Evolutionary conservation across 2,888 invertebrate species (phyloP), one percentile per base, ranked within the genome.

Genomic region (Ectemnius cavifrons): DNA sequence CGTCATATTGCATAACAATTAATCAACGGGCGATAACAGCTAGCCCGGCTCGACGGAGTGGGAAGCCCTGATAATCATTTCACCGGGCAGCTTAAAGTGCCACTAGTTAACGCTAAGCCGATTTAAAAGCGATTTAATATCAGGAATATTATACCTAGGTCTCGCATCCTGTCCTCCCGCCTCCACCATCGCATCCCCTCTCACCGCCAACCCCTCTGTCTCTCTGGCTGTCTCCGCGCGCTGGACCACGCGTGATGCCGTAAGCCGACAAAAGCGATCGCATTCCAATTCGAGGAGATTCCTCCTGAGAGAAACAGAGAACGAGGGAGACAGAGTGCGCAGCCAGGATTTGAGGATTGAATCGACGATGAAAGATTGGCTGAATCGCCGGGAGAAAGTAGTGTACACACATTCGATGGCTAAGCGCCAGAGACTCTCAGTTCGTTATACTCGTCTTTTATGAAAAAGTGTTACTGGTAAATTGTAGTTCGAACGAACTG

Each of bases 1-100:
- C 90, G 90, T 91, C 91, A 91, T 91, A 91, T 91, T 91, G 91
- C 91, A 91, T 91, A 91, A 89, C 91, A 91, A 91, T 91, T 91
- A 91, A 91, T 91, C 91, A 90, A 89, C 87, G 89, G 86, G 87
- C 85, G 90, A 90, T 90, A 89, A 89, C 89, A 88, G 89, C 89
- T 87, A 89, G 86, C 87, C 73, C 37, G 81, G 82, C 73, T 80
- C 85, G 82, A 85, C 85, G 88, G 88, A 88, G 88, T 89, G 90
- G 88, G 87, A 88, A 89, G 84, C 87, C 86, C 89, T 89, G 91
- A 91, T 91, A 91, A 91, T 91, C 91, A 91, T 91, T 91, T 91
- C 89, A 91, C 88, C 86, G 88, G 88, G 87, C 89, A 91, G 91
- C 91, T 91, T 91, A 91, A 91, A 91, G 91, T 91, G 91, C 90